A percentile compares a stretch with the other conserved stretches of the same genome.
Evolutionary conservation across 2,888 invertebrate genomes (phyloP).

Genomic region (Cosmopolites sordidus): DNA sequence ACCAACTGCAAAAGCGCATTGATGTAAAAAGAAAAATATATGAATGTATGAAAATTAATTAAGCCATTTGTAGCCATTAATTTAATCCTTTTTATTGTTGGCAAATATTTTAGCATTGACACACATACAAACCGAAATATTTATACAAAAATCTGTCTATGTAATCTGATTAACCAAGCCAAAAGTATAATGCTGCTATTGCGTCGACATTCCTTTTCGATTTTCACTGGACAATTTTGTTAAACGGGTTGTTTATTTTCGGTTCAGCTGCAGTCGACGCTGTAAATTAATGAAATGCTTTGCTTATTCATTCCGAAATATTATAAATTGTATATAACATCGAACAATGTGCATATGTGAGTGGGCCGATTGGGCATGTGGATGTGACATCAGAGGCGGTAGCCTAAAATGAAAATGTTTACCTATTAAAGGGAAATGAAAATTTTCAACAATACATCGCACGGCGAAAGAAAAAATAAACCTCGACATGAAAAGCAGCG

Average conservation of each 20-base stretch:
- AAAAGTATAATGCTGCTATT: too few species aligned
- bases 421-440: slow-evolving; percentile 14
- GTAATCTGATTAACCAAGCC: too few species aligned
- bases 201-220: slow-evolving; percentile 39
- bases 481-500: neutral
- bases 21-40: too few species aligned
- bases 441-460: slow-evolving; percentile 1
- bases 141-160: too few species aligned
- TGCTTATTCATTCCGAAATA: slow-evolving; percentile 37
- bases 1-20: too few species aligned
- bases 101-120: too few species aligned
- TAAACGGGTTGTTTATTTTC: slow-evolving; percentile 37
- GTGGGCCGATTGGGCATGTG: too few species aligned
- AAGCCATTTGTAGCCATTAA: too few species aligned
- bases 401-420: slow-evolving; percentile 18
- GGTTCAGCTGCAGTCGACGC: slow-evolving; percentile 39
- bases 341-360: slow-evolving; percentile 33
- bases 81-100: too few species aligned
- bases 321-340: slow-evolving; percentile 41
- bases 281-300: slow-evolving; percentile 40
- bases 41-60: too few species aligned
- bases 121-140: too few species aligned
- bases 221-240: slow-evolving; percentile 38
- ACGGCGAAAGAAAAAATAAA: neutral
- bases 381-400: slow-evolving; percentile 1